These are phyloP conservation scores for Hypomecis punctinalis DNA, from an alignment of 2,888 invertebrate genomes.

Conservation along the genomic window DNA sequence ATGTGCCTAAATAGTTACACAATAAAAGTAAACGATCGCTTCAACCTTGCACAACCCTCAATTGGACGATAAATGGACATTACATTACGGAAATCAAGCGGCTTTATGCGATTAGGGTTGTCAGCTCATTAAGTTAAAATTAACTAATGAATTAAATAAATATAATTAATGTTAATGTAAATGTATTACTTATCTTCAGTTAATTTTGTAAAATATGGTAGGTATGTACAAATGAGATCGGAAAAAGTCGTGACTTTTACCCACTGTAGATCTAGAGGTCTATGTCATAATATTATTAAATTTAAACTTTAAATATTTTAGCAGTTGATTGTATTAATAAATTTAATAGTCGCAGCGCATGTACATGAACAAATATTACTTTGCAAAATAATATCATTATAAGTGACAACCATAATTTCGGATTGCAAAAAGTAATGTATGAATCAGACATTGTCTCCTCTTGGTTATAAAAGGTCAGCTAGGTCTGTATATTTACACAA, in stretches of 20 bases:
- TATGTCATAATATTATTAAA: too few species aligned
- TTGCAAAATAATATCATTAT: too few species aligned
- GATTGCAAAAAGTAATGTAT: neutral
- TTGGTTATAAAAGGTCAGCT: slow-evolving; percentile 7
- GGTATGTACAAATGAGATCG: too few species aligned
- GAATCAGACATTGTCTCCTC: slow-evolving; percentile 8
- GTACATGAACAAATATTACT: too few species aligned
- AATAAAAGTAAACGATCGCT: slow-evolving; percentile 18
- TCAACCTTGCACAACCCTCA: slow-evolving; percentile 19
- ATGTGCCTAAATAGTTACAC: neutral
- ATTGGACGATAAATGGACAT: slow-evolving; percentile 18
- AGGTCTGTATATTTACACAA: neutral
- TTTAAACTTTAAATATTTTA: too few species aligned
- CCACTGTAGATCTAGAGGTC: too few species aligned
- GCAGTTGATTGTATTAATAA: too few species aligned
- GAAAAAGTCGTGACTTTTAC: too few species aligned
- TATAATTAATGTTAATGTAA: too few species aligned
- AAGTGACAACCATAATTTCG: slow-evolving; percentile 4
- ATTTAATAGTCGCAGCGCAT: too few species aligned
- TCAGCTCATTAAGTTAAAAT: neutral
- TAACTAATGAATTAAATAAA: neutral
- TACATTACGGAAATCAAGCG: slow-evolving; percentile 16
- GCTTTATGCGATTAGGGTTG: slow-evolving; percentile 7
- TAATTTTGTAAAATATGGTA: too few species aligned
- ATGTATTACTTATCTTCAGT: too few species aligned